Evolutionary conservation across 2,888 invertebrate genomes (phyloP).

Genomic region (Fissipunctia ypsillon): DNA sequence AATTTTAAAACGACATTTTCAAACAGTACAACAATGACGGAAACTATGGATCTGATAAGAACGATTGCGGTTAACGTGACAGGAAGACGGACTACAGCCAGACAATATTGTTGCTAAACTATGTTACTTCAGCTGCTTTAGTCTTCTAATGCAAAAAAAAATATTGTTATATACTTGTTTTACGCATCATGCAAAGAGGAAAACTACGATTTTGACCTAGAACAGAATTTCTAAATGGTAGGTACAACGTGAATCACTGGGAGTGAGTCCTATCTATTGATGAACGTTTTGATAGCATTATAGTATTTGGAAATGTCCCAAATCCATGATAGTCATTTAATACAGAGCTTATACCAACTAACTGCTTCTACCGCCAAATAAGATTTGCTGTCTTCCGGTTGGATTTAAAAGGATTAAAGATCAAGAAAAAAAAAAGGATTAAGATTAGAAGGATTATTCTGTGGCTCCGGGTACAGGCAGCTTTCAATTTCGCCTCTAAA

Average conservation of each 20-base stretch:
- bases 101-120: constrained; percentile 1
- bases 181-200: neutral
- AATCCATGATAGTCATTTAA: constrained; percentile 16
- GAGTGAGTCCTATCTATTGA: neutral
- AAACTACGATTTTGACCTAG: neutral
- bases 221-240: neutral
- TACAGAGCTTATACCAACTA: neutral
- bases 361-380: neutral
- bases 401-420: neutral
- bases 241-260: constrained; percentile 2
- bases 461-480: neutral
- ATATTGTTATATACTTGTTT: too few species aligned
- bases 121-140: constrained; percentile 7
- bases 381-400: neutral
- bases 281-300: neutral
- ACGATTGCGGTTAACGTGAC: constrained; percentile 21
- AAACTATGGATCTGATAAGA: constrained; percentile 42
- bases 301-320: constrained; percentile 7
- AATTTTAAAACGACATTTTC: neutral
- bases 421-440: too few species aligned
- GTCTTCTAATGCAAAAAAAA: constrained; percentile 3
- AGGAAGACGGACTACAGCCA: constrained; percentile 18
- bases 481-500: constrained; percentile 10
- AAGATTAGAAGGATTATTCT: too few species aligned
- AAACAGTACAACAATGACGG: constrained; percentile 28